Conservation (phyloP, 2,888 invertebrate genomes). For the Pecten maximus region DNA sequence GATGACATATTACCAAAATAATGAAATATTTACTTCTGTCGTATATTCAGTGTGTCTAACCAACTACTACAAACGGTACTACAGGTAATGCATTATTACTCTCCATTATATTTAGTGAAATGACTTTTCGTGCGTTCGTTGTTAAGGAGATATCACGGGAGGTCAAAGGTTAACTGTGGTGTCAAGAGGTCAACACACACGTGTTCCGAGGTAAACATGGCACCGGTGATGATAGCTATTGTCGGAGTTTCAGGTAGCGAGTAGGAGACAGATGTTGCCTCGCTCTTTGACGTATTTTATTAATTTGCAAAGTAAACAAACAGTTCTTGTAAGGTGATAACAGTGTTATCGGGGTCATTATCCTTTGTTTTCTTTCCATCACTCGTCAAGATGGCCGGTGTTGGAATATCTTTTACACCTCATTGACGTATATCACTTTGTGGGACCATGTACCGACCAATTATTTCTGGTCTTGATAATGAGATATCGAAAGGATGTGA, state of each 20-base stretch:
- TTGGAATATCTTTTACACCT: background rate
- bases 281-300: constrained; percentile 35
- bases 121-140: background rate
- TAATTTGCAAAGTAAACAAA: constrained; percentile 14
- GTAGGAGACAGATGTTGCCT: constrained; percentile 23
- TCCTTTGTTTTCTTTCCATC: constrained; percentile 33
- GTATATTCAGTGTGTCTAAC: background rate
- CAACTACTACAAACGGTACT: background rate
- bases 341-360: background rate
- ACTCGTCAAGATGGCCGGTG: constrained; percentile 13
- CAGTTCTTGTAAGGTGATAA: constrained; percentile 28
- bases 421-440: background rate
- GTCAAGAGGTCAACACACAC: constrained; percentile 8
- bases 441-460: background rate
- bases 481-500: background rate
- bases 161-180: constrained; percentile 15
- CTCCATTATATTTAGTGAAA: background rate
- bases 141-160: background rate
- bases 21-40: too few relatives aligned
- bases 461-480: background rate
- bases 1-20: too few relatives aligned
- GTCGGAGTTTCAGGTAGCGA: constrained; percentile 20
- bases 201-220: constrained; percentile 29
- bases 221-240: background rate
- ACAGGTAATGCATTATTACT: background rate